These are phyloP conservation scores for Neopipo cinnamomea DNA, from an alignment of 2,113 vertebrate genomes.

Conservation along the genomic window DNA sequence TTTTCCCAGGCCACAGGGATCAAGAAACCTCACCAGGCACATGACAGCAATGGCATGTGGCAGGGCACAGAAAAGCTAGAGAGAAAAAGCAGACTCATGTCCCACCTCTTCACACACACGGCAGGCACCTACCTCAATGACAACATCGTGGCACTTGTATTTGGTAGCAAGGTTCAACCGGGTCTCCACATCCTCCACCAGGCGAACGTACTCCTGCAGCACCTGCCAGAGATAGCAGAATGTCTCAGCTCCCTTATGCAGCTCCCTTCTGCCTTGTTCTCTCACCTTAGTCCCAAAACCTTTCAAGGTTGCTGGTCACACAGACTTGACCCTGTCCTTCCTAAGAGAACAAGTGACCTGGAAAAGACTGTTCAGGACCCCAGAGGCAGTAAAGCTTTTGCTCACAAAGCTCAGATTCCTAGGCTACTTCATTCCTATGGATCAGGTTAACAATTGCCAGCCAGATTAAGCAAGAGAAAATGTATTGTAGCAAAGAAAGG, in stretches of 20 bases:
- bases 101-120: not conserved
- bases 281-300: not conserved
- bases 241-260: not conserved
- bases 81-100: not conserved
- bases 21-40: not conserved
- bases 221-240: slow-evolving; percentile 72
- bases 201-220: slow-evolving; percentile 85
- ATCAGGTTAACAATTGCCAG: not conserved
- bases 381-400: not conserved
- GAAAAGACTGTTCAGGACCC: not conserved
- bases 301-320: not conserved
- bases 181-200: slow-evolving; percentile 88
- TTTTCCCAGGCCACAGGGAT: not conserved
- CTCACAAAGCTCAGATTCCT: not conserved
- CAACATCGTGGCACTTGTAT: slow-evolving; percentile 92
- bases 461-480: not conserved
- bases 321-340: not conserved
- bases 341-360: not conserved
- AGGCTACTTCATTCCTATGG: fast-evolving
- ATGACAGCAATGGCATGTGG: not conserved
- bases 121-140: slow-evolving; percentile 84
- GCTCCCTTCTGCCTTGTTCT: not conserved
- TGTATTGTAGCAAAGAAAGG: not conserved
- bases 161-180: slow-evolving; percentile 86
- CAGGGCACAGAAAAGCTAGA: not conserved